These are phyloP conservation scores for Papilio helenus DNA, from an alignment of 1,140 invertebrate genomes.

Conservation along the genomic window DNA sequence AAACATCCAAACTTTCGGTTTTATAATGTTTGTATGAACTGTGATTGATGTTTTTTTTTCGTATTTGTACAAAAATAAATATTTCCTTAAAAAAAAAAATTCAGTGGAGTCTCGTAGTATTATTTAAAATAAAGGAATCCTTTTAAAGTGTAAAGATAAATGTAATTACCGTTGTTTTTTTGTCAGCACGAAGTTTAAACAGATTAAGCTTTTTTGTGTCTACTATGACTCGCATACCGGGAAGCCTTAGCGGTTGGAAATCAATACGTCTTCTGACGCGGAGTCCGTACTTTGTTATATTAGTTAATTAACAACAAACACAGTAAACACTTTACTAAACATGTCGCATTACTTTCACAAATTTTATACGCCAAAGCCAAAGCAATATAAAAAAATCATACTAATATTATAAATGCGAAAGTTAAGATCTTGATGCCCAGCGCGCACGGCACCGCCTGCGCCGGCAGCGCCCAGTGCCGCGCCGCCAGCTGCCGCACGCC, in stretches of 20 bases:
- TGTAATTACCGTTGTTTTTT: slow-evolving; percentile 3
- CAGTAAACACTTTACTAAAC: neutral
- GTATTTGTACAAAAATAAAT: too few species aligned
- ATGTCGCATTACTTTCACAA: too few species aligned
- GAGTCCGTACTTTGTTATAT: neutral
- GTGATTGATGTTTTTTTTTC: too few species aligned
- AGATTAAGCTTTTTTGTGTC: slow-evolving; percentile 31
- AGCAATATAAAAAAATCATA: neutral
- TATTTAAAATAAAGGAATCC: neutral
- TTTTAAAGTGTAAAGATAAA: neutral
- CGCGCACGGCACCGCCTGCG: slow-evolving; percentile 58
- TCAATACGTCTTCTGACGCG: slow-evolving; percentile 17
- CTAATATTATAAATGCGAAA: too few species aligned
- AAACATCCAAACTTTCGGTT: too few species aligned
- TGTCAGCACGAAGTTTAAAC: slow-evolving; percentile 17
- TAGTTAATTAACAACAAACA: neutral
- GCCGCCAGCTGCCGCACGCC: slow-evolving; percentile 53
- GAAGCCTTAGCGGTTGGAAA: slow-evolving; percentile 30
- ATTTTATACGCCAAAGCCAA: neutral
- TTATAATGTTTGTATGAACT: too few species aligned
- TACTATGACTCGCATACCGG: neutral
- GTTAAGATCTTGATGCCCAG: slow-evolving; percentile 44
- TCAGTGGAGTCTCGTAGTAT: neutral
- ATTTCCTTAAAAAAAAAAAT: too few species aligned
- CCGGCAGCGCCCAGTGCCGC: slow-evolving; percentile 53